Percentiles rank a stretch among this genome's conserved stretches.
Conservation (phyloP, 2,797 vertebrate genomes). For the Ctenochaetus hawaiiensis region DNA sequence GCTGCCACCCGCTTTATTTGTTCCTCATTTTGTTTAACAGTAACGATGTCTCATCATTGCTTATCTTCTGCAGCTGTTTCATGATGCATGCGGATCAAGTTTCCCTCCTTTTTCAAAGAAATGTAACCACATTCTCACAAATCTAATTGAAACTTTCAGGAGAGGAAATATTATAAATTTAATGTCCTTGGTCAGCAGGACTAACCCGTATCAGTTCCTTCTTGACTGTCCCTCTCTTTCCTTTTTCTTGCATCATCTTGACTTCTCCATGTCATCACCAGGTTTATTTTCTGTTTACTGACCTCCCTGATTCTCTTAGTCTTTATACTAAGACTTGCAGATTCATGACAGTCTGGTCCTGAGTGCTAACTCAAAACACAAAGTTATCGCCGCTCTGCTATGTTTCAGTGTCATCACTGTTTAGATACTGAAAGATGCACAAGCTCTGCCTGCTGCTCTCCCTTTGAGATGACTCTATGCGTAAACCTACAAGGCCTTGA, state of each 20-base stretch:
- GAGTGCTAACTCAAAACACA: not conserved
- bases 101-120: constrained; percentile 28
- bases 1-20: constrained; percentile 26
- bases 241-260: constrained; percentile 67
- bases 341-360: constrained; percentile 25
- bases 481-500: constrained; percentile 18
- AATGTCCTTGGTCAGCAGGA: constrained; percentile 66
- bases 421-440: constrained; percentile 25
- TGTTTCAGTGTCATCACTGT: constrained; percentile 4
- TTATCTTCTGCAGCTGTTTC: constrained; percentile 4
- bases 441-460: constrained; percentile 3
- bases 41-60: constrained; percentile 26
- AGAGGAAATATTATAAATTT: constrained; percentile 49
- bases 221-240: constrained; percentile 54
- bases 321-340: constrained; percentile 23
- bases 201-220: constrained; percentile 59
- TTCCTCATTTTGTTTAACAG: constrained; percentile 40
- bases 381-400: not conserved
- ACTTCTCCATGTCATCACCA: constrained; percentile 55
- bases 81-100: not conserved
- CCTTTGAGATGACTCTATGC: constrained; percentile 11
- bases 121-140: constrained; percentile 28
- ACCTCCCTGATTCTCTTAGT: not conserved
- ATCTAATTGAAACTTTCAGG: constrained; percentile 31
- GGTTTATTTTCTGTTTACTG: constrained; percentile 55